Conservation (phyloP, 2,113 vertebrate species). For the Sinocyclocheilus anophthalmus region DNA sequence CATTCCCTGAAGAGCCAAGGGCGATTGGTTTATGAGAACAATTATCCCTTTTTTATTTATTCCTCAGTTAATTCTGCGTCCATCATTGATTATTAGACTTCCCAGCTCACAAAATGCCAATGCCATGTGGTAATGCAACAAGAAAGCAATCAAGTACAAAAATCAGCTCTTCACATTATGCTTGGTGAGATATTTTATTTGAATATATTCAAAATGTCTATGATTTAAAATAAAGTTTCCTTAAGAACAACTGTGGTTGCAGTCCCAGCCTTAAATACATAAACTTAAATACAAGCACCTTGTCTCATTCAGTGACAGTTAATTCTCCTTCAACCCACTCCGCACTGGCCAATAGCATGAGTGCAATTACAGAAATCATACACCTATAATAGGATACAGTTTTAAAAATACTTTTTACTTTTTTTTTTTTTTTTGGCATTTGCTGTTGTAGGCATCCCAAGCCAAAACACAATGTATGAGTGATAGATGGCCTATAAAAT, state of each 20-base stretch:
- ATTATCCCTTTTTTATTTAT: background rate
- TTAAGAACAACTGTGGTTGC: slow-evolving; percentile 52
- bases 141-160: background rate
- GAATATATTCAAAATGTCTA: slow-evolving; percentile 58
- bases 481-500: background rate
- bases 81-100: background rate
- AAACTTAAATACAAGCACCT: slow-evolving; percentile 14
- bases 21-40: background rate
- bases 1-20: background rate
- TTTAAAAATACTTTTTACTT: slow-evolving; percentile 4
- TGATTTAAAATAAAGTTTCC: slow-evolving; percentile 60
- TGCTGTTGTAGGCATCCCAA: slow-evolving; percentile 13
- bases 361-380: slow-evolving; percentile 47
- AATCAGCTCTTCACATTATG: background rate
- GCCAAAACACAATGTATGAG: background rate
- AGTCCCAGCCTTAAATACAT: slow-evolving; percentile 29
- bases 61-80: background rate
- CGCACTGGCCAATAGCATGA: slow-evolving; percentile 54
- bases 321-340: slow-evolving; percentile 7
- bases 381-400: slow-evolving; percentile 22
- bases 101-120: background rate
- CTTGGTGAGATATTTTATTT: slow-evolving; percentile 67
- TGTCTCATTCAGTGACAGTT: slow-evolving; percentile 20
- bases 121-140: background rate
- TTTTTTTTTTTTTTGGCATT: slow-evolving; percentile 13